phyloP scores from a whole-genome alignment of 2,113 vertebrate genomes.

The Ammodytes dubius region DNA sequence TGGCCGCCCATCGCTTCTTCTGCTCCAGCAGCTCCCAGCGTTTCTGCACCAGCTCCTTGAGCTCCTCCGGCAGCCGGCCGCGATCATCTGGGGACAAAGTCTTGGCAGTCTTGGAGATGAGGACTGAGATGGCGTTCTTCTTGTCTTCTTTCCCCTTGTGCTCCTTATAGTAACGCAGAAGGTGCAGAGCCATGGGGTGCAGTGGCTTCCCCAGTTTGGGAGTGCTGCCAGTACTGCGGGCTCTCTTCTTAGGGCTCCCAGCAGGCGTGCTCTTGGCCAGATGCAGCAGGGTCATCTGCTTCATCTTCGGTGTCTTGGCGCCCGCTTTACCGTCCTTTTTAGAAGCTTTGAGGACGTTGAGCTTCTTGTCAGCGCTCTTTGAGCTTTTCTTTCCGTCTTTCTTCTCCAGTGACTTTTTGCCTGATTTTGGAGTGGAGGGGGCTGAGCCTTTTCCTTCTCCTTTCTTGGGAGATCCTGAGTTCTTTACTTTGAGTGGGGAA shows the following conservation, averaged over 20 bases:
- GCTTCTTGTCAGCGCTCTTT: slow-evolving; percentile 83
- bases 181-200: slow-evolving; percentile 93
- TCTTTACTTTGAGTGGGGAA: slow-evolving; percentile 93
- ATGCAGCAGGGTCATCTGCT: slow-evolving; percentile 96
- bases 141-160: slow-evolving; percentile 95
- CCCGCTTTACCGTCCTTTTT: slow-evolving; percentile 89
- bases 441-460: slow-evolving; percentile 83
- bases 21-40: slow-evolving; percentile 94
- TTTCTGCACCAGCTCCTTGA: slow-evolving; percentile 90
- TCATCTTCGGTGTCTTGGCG: slow-evolving; percentile 92
- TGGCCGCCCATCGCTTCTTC: slow-evolving; percentile 92
- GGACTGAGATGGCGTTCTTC: slow-evolving; percentile 91
- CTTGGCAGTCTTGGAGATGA: slow-evolving; percentile 93
- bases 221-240: slow-evolving; percentile 81
- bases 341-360: slow-evolving; percentile 88
- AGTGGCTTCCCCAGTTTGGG: slow-evolving; percentile 93
- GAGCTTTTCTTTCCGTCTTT: slow-evolving; percentile 84
- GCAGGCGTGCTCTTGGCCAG: slow-evolving; percentile 90
- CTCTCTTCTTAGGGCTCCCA: slow-evolving; percentile 84
- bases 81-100: slow-evolving; percentile 92
- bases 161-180: slow-evolving; percentile 95
- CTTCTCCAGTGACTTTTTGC: slow-evolving; percentile 73
- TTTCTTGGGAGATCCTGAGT: slow-evolving; percentile 89
- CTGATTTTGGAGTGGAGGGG: slow-evolving; percentile 67
- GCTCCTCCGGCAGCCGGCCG: slow-evolving; percentile 92